These are phyloP conservation scores for Calliopsis andreniformis DNA, from an alignment of 1,140 invertebrate genomes.

Conservation along the genomic window DNA sequence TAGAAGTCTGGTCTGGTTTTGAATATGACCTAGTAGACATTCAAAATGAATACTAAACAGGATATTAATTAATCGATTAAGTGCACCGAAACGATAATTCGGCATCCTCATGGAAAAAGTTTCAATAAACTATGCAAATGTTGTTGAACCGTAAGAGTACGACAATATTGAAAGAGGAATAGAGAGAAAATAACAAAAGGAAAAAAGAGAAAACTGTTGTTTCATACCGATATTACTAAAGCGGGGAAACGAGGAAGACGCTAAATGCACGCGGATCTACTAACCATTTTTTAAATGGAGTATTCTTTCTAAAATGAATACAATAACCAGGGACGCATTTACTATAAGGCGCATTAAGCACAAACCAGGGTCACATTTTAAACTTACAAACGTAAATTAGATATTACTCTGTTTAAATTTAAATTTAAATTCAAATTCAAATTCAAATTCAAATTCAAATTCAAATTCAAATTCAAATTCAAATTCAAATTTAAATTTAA, in stretches of 20 bases:
- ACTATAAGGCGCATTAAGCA: too few relatives aligned
- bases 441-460: too few relatives aligned
- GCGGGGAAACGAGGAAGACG: slow-evolving; percentile 10
- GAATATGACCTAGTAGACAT: slow-evolving; percentile 28
- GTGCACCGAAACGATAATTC: slow-evolving; percentile 38
- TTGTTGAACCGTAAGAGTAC: slow-evolving; percentile 25
- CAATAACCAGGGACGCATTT: too few relatives aligned
- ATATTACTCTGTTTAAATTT: too few relatives aligned
- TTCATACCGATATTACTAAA: slow-evolving; percentile 37
- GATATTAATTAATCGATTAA: slow-evolving; percentile 32
- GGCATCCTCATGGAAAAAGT: slow-evolving; percentile 29
- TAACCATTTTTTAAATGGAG: not conserved
- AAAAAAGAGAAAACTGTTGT: not conserved
- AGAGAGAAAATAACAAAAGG: not conserved
- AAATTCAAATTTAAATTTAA: too few relatives aligned
- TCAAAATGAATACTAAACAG: slow-evolving; percentile 35
- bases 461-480: too few relatives aligned
- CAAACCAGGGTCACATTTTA: too few relatives aligned
- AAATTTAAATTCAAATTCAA: too few relatives aligned
- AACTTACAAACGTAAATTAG: too few relatives aligned
- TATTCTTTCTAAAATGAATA: too few relatives aligned
- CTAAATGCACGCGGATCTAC: not conserved
- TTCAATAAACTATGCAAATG: slow-evolving; percentile 23
- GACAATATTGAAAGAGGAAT: slow-evolving; percentile 6
- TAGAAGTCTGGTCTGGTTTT: slow-evolving; percentile 61